These are phyloP conservation scores for Dryas iulia DNA, from an alignment of 1,140 invertebrate species.

Conservation along the genomic window DNA sequence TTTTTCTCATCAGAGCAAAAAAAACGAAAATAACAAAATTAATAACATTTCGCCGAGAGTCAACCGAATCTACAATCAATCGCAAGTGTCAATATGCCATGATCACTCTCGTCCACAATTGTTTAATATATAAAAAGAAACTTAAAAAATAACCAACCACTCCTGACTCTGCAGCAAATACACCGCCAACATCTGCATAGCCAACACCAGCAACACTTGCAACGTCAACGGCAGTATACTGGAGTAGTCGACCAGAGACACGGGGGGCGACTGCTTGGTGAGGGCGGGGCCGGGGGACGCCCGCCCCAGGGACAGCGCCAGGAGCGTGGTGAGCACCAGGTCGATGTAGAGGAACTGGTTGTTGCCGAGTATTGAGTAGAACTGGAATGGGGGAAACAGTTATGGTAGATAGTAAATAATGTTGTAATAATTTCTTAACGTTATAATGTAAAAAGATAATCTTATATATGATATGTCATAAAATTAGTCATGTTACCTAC, in stretches of 20 bases:
- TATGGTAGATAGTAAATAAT: no score
- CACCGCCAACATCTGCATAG: conserved; percentile 75
- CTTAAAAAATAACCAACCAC: conserved; percentile 71
- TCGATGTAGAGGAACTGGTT: conserved; percentile 93
- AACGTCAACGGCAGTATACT: conserved; percentile 82
- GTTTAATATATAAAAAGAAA: neutral
- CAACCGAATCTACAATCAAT: no score
- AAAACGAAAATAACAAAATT: no score
- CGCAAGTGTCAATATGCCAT: no score
- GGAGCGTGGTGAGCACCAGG: conserved; percentile 89
- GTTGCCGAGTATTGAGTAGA: conserved; percentile 87
- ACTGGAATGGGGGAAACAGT: no score
- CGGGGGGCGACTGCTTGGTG: conserved; percentile 81
- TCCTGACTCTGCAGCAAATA: conserved; percentile 73
- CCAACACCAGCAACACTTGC: conserved; percentile 79
- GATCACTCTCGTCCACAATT: no score
- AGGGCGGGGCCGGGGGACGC: conserved; percentile 83
- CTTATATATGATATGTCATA: no score
- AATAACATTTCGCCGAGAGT: no score
- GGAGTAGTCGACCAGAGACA: conserved; percentile 80
- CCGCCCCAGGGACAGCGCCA: conserved; percentile 89
- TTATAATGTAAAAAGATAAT: no score
- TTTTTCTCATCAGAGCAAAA: no score
- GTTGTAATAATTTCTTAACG: no score
- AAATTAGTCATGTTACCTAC: no score